These are phyloP conservation scores for Drosophila subobscura DNA, from an alignment of 1,140 invertebrate genomes.

Conservation along the genomic window DNA sequence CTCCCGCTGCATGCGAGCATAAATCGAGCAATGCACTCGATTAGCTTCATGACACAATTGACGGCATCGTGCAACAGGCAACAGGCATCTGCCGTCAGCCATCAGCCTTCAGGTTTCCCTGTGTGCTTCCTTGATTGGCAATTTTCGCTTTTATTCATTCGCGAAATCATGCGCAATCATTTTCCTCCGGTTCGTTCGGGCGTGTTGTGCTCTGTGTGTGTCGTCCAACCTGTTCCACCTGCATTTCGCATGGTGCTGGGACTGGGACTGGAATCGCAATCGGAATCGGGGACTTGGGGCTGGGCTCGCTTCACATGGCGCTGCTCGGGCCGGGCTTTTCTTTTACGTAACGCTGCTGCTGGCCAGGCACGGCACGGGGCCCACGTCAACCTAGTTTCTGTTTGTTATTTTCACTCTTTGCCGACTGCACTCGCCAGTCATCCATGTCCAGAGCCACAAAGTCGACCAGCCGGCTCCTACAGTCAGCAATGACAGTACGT, in stretches of 20 bases:
- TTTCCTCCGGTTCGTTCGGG: conserved; percentile 3
- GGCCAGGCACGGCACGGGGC: conserved; percentile 52
- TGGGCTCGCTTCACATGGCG: conserved; percentile 10
- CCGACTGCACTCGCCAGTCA: conserved; percentile 41
- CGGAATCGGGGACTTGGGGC: conserved; percentile 1
- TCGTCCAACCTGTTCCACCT: conserved; percentile 53
- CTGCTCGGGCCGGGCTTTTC: conserved; percentile 51
- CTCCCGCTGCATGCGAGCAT: conserved; percentile 11
- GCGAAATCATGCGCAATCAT: conserved; percentile 35
- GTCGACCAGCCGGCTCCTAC: background rate
- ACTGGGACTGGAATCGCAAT: background rate
- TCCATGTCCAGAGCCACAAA: conserved; percentile 19
- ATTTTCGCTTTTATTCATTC: conserved; percentile 47
- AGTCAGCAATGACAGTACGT: conserved; percentile 3
- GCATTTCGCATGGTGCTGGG: conserved; percentile 47
- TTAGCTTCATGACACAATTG: conserved; percentile 52
- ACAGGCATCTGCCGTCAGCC: background rate
- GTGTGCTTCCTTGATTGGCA: conserved; percentile 36
- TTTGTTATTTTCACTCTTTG: conserved; percentile 64
- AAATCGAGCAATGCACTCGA: conserved; percentile 51
- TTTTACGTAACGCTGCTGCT: conserved; percentile 65
- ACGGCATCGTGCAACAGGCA: conserved; percentile 1
- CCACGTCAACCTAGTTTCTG: conserved; percentile 66
- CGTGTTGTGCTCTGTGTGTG: conserved; percentile 1
- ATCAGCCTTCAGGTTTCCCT: conserved; percentile 1